Conservation (phyloP, 1,140 invertebrate species). For the Heliconius hermathena region DNA sequence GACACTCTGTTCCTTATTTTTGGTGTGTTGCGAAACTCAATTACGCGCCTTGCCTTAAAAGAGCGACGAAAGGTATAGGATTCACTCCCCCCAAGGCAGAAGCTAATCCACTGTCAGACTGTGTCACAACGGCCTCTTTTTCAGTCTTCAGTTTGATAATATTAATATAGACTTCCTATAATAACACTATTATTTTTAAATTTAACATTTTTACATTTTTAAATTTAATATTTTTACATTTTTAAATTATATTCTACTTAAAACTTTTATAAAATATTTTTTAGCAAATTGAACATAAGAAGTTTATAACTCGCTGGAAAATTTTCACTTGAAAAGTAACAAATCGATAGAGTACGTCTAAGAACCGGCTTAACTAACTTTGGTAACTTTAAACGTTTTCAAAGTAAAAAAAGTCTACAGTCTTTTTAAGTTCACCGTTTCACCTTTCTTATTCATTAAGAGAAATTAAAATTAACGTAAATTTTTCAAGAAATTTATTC, state of each 20-base stretch:
- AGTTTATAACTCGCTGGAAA: not conserved
- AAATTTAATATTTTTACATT: too few relatives aligned
- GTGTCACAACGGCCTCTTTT: too few relatives aligned
- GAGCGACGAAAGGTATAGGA: too few relatives aligned
- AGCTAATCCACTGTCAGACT: too few relatives aligned
- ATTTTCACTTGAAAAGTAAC: not conserved
- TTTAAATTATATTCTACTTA: too few relatives aligned
- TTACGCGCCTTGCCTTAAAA: too few relatives aligned
- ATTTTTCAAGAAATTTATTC: not conserved
- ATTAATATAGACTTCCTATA: not conserved
- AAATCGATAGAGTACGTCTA: conserved; percentile 7
- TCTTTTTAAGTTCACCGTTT: not conserved
- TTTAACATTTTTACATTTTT: too few relatives aligned
- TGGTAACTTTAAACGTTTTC: not conserved
- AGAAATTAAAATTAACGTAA: not conserved
- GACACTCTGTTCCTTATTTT: too few relatives aligned
- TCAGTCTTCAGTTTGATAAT: not conserved
- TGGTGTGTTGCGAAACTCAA: too few relatives aligned
- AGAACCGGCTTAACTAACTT: conserved; percentile 4
- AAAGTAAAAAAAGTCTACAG: not conserved
- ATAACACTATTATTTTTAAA: too few relatives aligned
- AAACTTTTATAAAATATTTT: too few relatives aligned
- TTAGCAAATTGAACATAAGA: not conserved
- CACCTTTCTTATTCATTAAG: not conserved
- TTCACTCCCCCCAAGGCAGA: too few relatives aligned